Conservation (phyloP, 2,113 vertebrate species). For the Dendropsophus ebraccatus region DNA sequence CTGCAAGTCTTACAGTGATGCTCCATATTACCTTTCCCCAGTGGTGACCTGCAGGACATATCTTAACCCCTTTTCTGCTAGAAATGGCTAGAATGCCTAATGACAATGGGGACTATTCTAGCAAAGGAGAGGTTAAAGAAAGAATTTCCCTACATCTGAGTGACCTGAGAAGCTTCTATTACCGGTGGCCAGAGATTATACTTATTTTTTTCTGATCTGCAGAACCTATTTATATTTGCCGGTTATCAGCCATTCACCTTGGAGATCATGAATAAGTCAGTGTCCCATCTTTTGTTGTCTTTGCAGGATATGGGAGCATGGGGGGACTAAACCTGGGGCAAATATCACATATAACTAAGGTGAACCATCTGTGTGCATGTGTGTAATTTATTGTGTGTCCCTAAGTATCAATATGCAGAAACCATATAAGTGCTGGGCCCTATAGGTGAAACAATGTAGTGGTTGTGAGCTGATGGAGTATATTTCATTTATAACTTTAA, state of each 20-base stretch:
- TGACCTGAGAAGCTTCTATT: slow-evolving; percentile 3
- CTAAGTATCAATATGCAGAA: slow-evolving; percentile 17
- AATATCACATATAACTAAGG: slow-evolving; percentile 12
- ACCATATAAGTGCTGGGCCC: neutral
- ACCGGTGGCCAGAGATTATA: neutral
- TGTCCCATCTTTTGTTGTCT: slow-evolving; percentile 34
- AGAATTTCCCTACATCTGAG: neutral
- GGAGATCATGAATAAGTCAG: slow-evolving; percentile 32
- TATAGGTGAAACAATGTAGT: slow-evolving; percentile 18
- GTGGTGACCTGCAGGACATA: slow-evolving; percentile 14
- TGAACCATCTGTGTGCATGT: slow-evolving; percentile 47
- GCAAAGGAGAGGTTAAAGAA: slow-evolving; percentile 32
- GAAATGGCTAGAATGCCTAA: slow-evolving; percentile 20
- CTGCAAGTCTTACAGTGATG: slow-evolving; percentile 43
- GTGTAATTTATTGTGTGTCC: slow-evolving; percentile 20
- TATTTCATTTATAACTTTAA: neutral
- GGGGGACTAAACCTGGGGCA: slow-evolving; percentile 28
- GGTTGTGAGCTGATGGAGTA: neutral
- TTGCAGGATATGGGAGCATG: slow-evolving; percentile 30
- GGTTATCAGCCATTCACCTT: slow-evolving; percentile 29
- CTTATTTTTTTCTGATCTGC: slow-evolving; percentile 27
- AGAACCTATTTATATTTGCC: slow-evolving; percentile 41
- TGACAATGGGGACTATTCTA: slow-evolving; percentile 2
- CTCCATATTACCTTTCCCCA: slow-evolving; percentile 42
- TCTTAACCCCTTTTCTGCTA: slow-evolving; percentile 46